Evolutionary conservation across 2,888 invertebrate species (phyloP), one percentile per base, ranked within the genome.

Genomic region (Meiosimyza platycephala): DNA sequence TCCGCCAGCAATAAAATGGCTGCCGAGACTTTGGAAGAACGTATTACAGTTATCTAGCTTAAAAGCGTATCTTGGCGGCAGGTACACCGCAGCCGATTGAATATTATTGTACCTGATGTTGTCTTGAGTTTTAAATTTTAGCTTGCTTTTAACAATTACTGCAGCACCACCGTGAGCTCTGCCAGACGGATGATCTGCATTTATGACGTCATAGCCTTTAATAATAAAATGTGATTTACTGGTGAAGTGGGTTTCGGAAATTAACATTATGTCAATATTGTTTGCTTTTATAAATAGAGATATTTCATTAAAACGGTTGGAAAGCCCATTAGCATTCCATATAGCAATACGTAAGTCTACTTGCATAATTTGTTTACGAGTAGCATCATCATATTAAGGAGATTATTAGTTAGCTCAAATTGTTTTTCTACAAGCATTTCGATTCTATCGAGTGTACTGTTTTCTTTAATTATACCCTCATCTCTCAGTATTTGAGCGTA

Each of bases 81-180:
- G 22, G 22, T 22, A 22, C 3, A 22, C 22, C 22, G 3, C 22
- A 22, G 22, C 22, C 1, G 22, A 22, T 22, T 1, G 22, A 22
- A 22, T 22, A 3, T 22, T 16, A 12, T 54, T 16, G 54, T 54
- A n/a, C 7, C 54, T 54, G n/a, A 54, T 16, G 16, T 4, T 16
- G 54, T 54, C 54, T 16, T 6, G n/a, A n/a, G 16, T 54, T 54
- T 54, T 54, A 16, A 54, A 54, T 6, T 54, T 54, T 54, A 54
- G n/a, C 12, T 16, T 54, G n/a, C 1, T 54, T 54, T 16, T 54
- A 16, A 16, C 16, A 16, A 6, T 54, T 54, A 12, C 16, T 54
- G 72, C 71, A 16, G 74, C n/a, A 13, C 73, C 73, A 12, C 59
- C 76, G 70, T 76, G 75, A 12, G 74, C 77, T 72, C 63, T 74